Conservation (phyloP, 2,113 vertebrate species). For the Sorex araneus region DNA sequence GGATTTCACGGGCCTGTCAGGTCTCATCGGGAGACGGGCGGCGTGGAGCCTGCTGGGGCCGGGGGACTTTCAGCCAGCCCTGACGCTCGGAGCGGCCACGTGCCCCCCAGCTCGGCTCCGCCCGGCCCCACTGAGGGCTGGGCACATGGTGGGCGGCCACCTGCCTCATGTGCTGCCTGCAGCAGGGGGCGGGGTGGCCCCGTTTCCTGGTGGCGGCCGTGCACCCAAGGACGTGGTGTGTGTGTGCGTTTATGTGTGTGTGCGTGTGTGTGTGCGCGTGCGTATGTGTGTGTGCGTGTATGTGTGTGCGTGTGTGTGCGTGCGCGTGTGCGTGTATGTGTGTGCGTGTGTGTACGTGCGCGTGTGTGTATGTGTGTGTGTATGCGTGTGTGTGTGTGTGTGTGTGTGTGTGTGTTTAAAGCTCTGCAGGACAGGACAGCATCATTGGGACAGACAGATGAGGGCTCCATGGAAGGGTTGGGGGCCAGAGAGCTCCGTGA, state of each 20-base stretch:
- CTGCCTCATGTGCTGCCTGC: background rate
- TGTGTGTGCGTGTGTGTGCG: background rate
- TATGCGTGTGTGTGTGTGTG: background rate
- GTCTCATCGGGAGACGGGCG: constrained; percentile 28
- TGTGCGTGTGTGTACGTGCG: background rate
- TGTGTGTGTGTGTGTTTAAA: too few relatives aligned
- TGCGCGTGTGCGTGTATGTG: background rate
- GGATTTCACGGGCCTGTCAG: constrained; percentile 80
- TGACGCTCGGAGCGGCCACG: constrained; percentile 12
- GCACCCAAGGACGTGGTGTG: background rate
- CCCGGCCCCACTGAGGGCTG: background rate
- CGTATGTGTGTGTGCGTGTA: background rate
- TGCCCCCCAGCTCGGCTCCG: background rate
- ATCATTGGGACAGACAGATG: background rate
- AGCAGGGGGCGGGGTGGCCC: accelerated
- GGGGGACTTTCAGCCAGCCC: constrained; percentile 66
- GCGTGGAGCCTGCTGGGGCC: constrained; percentile 66
- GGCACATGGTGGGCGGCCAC: background rate
- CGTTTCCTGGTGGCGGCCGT: accelerated
- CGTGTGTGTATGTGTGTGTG: too few relatives aligned
- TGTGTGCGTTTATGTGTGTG: background rate
- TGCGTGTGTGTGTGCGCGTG: too few relatives aligned
- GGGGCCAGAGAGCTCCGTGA: too few relatives aligned
- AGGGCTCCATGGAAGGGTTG: too few relatives aligned
- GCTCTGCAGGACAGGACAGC: too few relatives aligned